Percentiles rank a stretch among this genome's conserved stretches.
Evolutionary conservation across 2,888 invertebrate genomes (phyloP).

Genomic region (Ecliptopera silaceata): DNA sequence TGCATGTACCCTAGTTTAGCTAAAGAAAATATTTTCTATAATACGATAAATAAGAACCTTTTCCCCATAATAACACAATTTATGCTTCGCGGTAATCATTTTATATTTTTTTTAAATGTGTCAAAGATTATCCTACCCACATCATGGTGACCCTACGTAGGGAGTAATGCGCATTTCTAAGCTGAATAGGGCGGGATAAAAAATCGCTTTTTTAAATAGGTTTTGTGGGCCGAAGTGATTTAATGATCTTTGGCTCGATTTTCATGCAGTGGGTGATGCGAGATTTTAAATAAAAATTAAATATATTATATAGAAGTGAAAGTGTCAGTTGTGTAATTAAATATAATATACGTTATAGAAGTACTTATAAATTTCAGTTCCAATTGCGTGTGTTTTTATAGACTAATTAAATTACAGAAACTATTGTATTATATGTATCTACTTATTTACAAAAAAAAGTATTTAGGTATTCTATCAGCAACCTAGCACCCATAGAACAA

Average conservation of each 20-base stretch:
- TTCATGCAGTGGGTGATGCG: conserved; percentile 70
- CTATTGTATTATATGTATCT: no score
- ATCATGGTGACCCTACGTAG: conserved; percentile 26
- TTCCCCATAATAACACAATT: background rate
- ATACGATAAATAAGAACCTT: background rate
- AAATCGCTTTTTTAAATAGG: conserved; percentile 78
- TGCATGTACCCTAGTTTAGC: no score
- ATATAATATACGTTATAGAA: no score
- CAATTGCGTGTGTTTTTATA: no score
- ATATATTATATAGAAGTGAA: conserved; percentile 12
- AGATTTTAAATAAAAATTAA: conserved; percentile 42
- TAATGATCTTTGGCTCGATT: conserved; percentile 69
- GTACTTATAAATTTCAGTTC: no score
- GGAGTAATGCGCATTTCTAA: conserved; percentile 41
- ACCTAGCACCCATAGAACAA: no score
- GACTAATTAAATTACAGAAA: no score
- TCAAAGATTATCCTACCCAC: conserved; percentile 9
- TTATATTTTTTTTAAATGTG: background rate
- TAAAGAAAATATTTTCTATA: no score
- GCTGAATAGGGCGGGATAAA: conserved; percentile 61
- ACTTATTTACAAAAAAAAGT: no score
- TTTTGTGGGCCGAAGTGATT: conserved; percentile 76
- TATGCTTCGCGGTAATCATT: background rate
- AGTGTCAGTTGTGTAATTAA: background rate
- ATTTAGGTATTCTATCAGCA: no score